Evolutionary conservation across 2,888 invertebrate species (phyloP), one percentile per base, ranked within the genome.

Genomic region (Drosophila falleni): DNA sequence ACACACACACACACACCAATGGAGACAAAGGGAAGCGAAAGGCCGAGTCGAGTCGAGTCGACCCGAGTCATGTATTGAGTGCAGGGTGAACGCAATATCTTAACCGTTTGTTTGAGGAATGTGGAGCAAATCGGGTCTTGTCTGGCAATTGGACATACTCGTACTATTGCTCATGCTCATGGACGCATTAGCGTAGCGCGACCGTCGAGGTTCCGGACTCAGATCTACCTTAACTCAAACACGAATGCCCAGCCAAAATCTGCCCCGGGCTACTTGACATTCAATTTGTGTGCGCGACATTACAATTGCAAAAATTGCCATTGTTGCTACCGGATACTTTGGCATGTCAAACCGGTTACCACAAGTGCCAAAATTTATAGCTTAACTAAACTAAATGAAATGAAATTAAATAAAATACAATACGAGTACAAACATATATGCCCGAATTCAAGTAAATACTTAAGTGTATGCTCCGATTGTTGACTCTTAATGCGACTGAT

Each of bases 301-400:
- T 82, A 88, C 86, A 81, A 73, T 86, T 74, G 87, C 86, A 78
- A 81, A 82, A 69, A 70, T 51, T 64, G 68, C 66, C 62, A 65
- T 89, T 89, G 90, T 86, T 74, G 89, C 87, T 86, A 89, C 89
- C 87, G 87, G 89, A 89, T 86, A 87, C 76, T 88, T 83, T 78
- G 79, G 73, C 69, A 60, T 74, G 62, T 51, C 65, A 67, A 80
- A 80, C 80, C 66, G 79, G 80, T 80, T 78, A 46, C 9, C 50
- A 59, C 11, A 67, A 54, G 44, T 42, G 46, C 67, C 46, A 66
- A 73, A 64, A 70, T 42, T 49, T 50, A 41, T 53, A 62, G 59
- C 41, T 68, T 47, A 63, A 53, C 58, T 53, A 46, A 54, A 55
- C 44, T 31, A 31, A 49, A 63, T 63, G 31, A 49, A 63, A 56